Conservation (phyloP, 2,797 vertebrate genomes). For the Dendrocincla tyrannina region DNA sequence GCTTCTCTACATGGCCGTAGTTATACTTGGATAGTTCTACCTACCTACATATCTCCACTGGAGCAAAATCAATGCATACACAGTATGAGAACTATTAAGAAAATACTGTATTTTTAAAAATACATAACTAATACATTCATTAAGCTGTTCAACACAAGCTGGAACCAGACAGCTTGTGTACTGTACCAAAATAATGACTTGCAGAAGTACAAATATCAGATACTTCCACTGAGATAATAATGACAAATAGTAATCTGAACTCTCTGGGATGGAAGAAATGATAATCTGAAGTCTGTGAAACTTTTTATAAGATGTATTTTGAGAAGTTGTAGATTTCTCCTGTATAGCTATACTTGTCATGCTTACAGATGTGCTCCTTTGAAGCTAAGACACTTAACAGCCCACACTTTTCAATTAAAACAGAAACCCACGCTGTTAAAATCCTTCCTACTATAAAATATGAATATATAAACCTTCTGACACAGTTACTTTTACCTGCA, state of each 20-base stretch:
- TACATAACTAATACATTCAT: accelerated
- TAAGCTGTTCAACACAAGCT: neutral
- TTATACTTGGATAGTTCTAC: neutral
- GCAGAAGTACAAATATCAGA: neutral
- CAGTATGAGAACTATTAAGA: neutral
- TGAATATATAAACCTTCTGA: neutral
- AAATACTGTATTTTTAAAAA: neutral
- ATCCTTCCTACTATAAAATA: neutral
- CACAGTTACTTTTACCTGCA: neutral
- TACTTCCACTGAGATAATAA: neutral
- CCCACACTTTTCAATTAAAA: neutral
- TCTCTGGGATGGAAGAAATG: neutral
- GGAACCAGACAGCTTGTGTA: accelerated
- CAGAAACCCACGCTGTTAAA: neutral
- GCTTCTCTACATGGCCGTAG: neutral
- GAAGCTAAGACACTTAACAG: neutral
- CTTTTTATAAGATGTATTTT: neutral
- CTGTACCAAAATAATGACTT: neutral
- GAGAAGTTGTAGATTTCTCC: neutral
- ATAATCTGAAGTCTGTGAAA: neutral
- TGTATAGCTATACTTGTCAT: neutral
- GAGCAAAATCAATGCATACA: neutral
- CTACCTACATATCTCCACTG: neutral
- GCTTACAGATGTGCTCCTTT: neutral
- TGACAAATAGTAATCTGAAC: neutral